These are phyloP conservation scores for Lithophane leautieri DNA, from an alignment of 2,888 invertebrate genomes.

Conservation along the genomic window DNA sequence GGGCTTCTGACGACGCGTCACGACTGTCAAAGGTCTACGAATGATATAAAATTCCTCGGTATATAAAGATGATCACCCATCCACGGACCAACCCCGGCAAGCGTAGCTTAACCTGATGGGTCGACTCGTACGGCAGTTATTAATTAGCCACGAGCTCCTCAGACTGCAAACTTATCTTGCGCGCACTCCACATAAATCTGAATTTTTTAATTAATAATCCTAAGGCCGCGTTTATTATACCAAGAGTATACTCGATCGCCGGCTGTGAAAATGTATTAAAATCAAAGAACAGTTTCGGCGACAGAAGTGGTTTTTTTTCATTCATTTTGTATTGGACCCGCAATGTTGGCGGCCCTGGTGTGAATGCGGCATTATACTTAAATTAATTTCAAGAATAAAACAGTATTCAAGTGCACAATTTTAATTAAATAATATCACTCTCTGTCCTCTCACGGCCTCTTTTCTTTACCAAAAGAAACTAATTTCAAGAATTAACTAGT, in stretches of 20 bases:
- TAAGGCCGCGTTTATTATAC: neutral
- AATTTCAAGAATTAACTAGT: slow-evolving; percentile 6
- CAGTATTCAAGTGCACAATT: slow-evolving; percentile 2
- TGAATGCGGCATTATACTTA: neutral
- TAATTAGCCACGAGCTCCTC: too few species aligned
- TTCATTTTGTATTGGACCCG: neutral
- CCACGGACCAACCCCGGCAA: too few species aligned
- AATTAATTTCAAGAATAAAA: slow-evolving; percentile 18
- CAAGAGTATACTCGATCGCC: neutral
- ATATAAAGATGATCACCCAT: too few species aligned
- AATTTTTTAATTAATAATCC: neutral
- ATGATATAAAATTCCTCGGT: too few species aligned
- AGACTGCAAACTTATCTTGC: too few species aligned
- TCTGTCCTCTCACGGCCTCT: neutral
- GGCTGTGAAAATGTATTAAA: neutral
- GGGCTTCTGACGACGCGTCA: too few species aligned
- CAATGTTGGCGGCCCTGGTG: neutral
- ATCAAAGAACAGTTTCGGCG: neutral
- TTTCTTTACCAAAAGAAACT: neutral
- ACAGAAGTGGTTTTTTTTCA: neutral
- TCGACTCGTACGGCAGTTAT: too few species aligned
- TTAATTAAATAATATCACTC: slow-evolving; percentile 18
- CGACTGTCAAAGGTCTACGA: too few species aligned
- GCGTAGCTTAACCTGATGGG: too few species aligned
- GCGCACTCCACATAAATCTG: neutral